Percentiles rank a stretch among this genome's conserved stretches.
Conservation (phyloP, 2,113 vertebrate species). For the Mirounga angustirostris region DNA sequence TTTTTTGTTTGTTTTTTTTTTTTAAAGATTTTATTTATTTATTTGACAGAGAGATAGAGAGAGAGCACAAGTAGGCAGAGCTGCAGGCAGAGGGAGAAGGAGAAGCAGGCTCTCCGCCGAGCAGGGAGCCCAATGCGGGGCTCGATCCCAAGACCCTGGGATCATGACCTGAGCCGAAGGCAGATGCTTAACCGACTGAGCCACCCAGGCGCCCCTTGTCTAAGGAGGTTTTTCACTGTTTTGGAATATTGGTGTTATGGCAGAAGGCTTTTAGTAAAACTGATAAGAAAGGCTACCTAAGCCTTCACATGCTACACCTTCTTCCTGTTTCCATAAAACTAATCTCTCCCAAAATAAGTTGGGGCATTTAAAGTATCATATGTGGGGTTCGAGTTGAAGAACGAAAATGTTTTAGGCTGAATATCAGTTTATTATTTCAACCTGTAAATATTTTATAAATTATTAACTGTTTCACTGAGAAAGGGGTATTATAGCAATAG, state of each 20-base stretch:
- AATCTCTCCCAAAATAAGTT: not conserved
- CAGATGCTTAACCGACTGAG: too few relatives aligned
- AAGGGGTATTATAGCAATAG: not conserved
- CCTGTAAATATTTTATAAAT: not conserved
- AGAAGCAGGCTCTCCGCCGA: too few relatives aligned
- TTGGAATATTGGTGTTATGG: not conserved
- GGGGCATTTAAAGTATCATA: not conserved
- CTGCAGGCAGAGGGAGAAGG: too few relatives aligned
- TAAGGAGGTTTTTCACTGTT: not conserved
- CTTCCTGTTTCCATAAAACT: not conserved
- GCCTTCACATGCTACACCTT: not conserved
- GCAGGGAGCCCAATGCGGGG: too few relatives aligned
- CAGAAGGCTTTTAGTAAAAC: not conserved
- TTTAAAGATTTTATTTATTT: too few relatives aligned
- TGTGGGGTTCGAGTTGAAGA: not conserved
- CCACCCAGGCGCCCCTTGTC: too few relatives aligned
- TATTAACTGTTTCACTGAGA: not conserved
- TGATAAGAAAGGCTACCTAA: not conserved
- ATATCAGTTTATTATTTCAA: not conserved
- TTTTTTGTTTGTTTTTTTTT: too few relatives aligned
- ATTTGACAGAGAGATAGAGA: too few relatives aligned
- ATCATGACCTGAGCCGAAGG: too few relatives aligned
- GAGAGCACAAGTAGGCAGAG: not conserved
- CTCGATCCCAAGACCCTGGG: too few relatives aligned
- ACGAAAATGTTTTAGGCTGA: not conserved